Base-by-base conservation (phyloP, 2,888 invertebrate species). In the Atrina japonica region DNA sequence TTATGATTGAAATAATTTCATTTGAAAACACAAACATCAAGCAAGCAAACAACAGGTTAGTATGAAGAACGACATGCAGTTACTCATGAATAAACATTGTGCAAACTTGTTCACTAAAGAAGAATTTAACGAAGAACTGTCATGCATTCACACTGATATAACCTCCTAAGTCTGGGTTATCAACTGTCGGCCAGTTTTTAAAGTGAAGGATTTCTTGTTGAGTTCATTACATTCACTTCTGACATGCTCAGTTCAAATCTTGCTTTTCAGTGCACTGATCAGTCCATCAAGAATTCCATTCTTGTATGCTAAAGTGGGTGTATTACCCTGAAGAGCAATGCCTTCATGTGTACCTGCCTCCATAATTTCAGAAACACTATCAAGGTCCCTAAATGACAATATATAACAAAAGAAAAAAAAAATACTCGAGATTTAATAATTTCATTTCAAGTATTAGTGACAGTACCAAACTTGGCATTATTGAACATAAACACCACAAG, bases 291-390 rank as follows among this genome's bases (percentile, higher is more conserved):
- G 49, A 49, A 49, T 49, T 49, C 49, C 49, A 18, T 49, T 49
- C 49, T 49, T 49, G 49, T 49, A 49, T 49, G 49, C 16, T 49
- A 49, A 49, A 49, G 49, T 49, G 49, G 49, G 49, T 49, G 49
- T 49, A 21, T 18, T 49, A 49, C 49, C 18, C 18, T 21, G 18
- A 49, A 9, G 49, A 16, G 49, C 49, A 9, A 9, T 49, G 16
- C 11, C 21, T 9, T 49, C 49, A 49, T 49, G 21, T 49, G 49
- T 49, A 49, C 49, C 49, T 49, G 49, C 49, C 49, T 49, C 49
- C 49, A 49, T 49, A 49, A 49, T 49, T 49, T 49, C 49, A 49
- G 49, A 49, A 49, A 49, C 49, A 49, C 49, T 49, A 49, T 16
- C 49, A 49, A 49, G 49, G 7, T 49, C 49, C 49, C 49, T 49